phyloP scores from a whole-genome alignment of 1,140 invertebrate genomes.

The Ceratina australensis region DNA sequence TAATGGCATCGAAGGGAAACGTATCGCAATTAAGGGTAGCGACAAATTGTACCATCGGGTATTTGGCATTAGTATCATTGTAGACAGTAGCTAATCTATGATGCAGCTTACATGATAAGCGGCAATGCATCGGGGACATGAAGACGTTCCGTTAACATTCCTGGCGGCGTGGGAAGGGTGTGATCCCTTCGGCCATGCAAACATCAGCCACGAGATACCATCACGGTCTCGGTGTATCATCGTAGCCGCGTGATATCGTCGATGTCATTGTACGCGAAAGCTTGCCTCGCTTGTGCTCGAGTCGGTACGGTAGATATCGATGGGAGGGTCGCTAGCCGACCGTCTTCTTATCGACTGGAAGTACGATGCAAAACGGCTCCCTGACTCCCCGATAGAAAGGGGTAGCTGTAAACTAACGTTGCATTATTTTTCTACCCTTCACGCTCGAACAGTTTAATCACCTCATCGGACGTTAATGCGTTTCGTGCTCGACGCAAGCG shows the following conservation, averaged over 20 bases:
- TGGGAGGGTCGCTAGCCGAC: slow-evolving; percentile 60
- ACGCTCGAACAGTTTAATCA: too few species aligned
- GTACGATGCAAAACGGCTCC: slow-evolving; percentile 67
- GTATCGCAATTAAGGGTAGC: slow-evolving; percentile 2
- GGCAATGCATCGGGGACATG: slow-evolving; percentile 60
- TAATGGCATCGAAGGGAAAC: too few species aligned
- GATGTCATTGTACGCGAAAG: slow-evolving; percentile 16
- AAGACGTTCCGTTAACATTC: slow-evolving; percentile 64
- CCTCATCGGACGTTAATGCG: too few species aligned
- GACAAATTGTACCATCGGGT: slow-evolving; percentile 33
- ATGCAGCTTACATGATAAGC: slow-evolving; percentile 61
- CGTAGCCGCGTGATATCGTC: slow-evolving; percentile 39
- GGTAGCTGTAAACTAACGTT: slow-evolving; percentile 68
- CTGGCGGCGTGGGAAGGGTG: slow-evolving; percentile 15
- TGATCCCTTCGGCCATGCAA: slow-evolving; percentile 31
- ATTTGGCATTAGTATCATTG: slow-evolving; percentile 66
- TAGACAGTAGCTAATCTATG: slow-evolving; percentile 57
- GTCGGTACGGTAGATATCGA: slow-evolving; percentile 74
- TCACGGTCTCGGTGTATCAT: slow-evolving; percentile 36
- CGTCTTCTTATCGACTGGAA: slow-evolving; percentile 77
- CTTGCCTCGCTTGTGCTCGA: slow-evolving; percentile 48
- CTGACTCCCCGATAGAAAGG: slow-evolving; percentile 72
- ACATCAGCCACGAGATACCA: slow-evolving; percentile 43
- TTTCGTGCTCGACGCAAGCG: too few species aligned
- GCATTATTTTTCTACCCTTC: not conserved